phyloP scores from a whole-genome alignment of 2,113 vertebrate species.

The Lampris incognitus region DNA sequence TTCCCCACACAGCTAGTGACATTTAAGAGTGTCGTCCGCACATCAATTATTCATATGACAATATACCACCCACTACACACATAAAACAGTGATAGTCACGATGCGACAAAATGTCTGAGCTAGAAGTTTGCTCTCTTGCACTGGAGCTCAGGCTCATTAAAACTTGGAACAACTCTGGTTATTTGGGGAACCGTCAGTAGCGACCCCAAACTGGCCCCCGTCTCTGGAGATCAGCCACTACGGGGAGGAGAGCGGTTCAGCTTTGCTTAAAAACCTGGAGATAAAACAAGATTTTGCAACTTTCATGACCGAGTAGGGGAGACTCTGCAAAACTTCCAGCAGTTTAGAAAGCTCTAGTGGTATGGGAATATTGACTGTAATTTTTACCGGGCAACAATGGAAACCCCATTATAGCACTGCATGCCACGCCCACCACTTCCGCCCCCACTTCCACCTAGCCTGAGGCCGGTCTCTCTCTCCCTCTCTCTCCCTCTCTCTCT shows the following conservation, averaged over 20 bases:
- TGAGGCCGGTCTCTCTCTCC: no score
- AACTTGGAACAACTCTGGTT: constrained; percentile 17
- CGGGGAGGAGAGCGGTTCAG: constrained; percentile 16
- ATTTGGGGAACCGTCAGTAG: constrained; percentile 26
- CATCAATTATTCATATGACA: constrained; percentile 28
- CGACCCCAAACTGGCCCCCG: constrained; percentile 14
- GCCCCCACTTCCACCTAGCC: no score
- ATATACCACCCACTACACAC: constrained; percentile 23
- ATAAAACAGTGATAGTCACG: constrained; percentile 9
- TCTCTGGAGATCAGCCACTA: constrained; percentile 12
- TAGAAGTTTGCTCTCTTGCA: constrained; percentile 42
- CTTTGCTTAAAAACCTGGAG: constrained; percentile 29
- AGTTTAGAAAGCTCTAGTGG: not conserved
- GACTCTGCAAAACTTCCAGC: constrained; percentile 18
- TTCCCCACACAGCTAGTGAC: constrained; percentile 7
- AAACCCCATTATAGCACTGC: no score
- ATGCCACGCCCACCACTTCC: no score
- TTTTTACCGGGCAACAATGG: no score
- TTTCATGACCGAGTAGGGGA: constrained; percentile 15
- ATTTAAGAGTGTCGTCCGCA: constrained; percentile 28
- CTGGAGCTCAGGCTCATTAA: constrained; percentile 25
- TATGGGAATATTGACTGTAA: no score
- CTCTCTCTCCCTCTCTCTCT: no score
- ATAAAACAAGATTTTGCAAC: not conserved
- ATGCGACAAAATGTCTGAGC: constrained; percentile 24